Conservation (phyloP, 2,888 invertebrate species). For the Caenorhabditis panamensis region DNA sequence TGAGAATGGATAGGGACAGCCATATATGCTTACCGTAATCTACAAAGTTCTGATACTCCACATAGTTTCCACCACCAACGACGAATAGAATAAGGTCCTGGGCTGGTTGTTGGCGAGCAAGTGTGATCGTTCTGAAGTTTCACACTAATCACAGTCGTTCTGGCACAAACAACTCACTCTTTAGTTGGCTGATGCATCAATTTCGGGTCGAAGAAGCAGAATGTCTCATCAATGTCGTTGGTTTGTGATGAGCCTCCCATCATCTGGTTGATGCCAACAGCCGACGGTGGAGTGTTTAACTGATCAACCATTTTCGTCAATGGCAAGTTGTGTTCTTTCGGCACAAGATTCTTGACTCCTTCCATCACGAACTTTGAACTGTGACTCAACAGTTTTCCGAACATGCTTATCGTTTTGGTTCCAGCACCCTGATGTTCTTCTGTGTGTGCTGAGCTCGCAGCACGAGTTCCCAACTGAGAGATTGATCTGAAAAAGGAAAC, state of each 20-base stretch:
- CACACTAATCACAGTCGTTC: not conserved
- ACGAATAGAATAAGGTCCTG: constrained; percentile 83
- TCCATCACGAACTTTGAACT: constrained; percentile 99
- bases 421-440: constrained; percentile 89
- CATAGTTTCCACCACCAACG: constrained; percentile 90
- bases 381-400: constrained; percentile 95
- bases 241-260: constrained; percentile 93
- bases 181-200: constrained; percentile 85
- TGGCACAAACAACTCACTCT: constrained; percentile 67
- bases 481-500: constrained; percentile 58
- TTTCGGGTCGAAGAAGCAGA: constrained; percentile 95
- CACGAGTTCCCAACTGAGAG: constrained; percentile 62
- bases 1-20: not conserved
- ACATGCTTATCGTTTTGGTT: constrained; percentile 94
- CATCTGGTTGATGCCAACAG: constrained; percentile 83
- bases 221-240: constrained; percentile 88
- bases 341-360: constrained; percentile 90
- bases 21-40: constrained; percentile 58
- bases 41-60: constrained; percentile 96
- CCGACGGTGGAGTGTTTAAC: constrained; percentile 73
- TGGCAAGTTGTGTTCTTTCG: constrained; percentile 89
- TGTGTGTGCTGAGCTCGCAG: constrained; percentile 50
- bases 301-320: constrained; percentile 79
- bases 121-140: constrained; percentile 46
- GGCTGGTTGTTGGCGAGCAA: constrained; percentile 72